Percentiles rank a stretch among this genome's conserved stretches.
Conservation (phyloP, 1,140 invertebrate genomes). For the Temnothorax curvispinosus region DNA sequence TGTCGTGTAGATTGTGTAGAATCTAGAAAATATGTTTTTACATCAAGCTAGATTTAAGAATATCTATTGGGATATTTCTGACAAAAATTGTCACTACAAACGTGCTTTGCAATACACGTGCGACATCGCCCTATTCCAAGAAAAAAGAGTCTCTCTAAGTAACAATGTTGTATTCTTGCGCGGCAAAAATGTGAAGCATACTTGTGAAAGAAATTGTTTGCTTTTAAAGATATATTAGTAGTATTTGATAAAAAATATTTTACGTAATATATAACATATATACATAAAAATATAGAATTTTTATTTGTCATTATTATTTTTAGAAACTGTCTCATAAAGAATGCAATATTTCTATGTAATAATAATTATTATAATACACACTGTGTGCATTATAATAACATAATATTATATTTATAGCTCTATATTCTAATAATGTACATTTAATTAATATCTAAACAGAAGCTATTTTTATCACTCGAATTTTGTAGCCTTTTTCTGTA, state of each 20-base stretch:
- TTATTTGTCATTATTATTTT: neutral
- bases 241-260: neutral
- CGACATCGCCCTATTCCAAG: neutral
- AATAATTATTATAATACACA: no score
- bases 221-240: neutral
- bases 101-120: neutral
- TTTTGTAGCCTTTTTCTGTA: neutral
- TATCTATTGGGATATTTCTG: neutral
- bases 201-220: neutral
- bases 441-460: neutral
- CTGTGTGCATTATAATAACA: neutral
- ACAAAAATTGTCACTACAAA: neutral
- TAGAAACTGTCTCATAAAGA: neutral
- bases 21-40: neutral
- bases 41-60: neutral
- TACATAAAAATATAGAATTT: neutral
- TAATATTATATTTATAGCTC: neutral
- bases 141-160: neutral
- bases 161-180: slow-evolving; percentile 14
- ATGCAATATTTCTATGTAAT: neutral
- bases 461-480: neutral
- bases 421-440: neutral
- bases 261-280: neutral
- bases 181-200: neutral
- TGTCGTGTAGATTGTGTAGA: neutral